These are phyloP conservation scores for Pogonophryne albipinna DNA, from an alignment of 2,797 vertebrate genomes.

Conservation along the genomic window DNA sequence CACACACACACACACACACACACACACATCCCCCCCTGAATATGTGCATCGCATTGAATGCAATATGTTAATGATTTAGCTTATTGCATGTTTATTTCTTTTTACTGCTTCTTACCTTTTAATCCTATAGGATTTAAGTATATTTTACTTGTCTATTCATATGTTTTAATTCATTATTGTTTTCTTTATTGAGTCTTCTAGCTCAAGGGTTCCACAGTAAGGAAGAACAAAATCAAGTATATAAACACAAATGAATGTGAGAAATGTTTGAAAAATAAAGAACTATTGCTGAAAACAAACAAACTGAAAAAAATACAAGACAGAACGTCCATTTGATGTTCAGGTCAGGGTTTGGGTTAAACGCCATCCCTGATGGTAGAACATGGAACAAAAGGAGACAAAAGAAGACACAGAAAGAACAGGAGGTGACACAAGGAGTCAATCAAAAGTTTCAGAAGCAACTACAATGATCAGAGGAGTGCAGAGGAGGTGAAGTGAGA, in stretches of 20 bases:
- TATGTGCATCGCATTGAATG: no score
- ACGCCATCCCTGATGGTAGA: constrained; percentile 22
- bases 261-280: background rate
- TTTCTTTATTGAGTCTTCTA: no score
- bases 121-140: no score
- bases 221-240: background rate
- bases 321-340: background rate
- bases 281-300: background rate
- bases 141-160: no score
- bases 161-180: no score
- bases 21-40: no score
- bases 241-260: background rate
- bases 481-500: constrained; percentile 34
- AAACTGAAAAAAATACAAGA: background rate
- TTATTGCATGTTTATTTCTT: no score
- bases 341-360: constrained; percentile 34
- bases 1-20: no score
- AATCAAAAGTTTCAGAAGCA: constrained; percentile 64
- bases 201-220: no score
- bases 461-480: constrained; percentile 47
- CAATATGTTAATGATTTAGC: no score
- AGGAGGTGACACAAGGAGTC: constrained; percentile 47
- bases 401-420: constrained; percentile 37
- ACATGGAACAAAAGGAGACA: constrained; percentile 45
- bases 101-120: no score